These are phyloP conservation scores for Sphaerodactylus townsendi DNA, from an alignment of 2,113 vertebrate genomes.

Conservation along the genomic window DNA sequence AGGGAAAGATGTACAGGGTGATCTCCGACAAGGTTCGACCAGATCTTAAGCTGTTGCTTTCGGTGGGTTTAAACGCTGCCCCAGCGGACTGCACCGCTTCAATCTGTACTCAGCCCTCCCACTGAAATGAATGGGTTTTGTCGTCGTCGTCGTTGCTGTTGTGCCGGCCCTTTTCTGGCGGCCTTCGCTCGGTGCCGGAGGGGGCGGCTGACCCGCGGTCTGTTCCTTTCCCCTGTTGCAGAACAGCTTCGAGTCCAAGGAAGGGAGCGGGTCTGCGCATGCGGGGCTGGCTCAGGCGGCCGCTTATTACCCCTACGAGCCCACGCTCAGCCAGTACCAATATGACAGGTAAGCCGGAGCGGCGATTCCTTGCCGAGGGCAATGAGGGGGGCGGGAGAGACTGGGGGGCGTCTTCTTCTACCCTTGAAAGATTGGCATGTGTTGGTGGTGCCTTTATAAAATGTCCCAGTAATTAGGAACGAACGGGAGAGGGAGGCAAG, in stretches of 20 bases:
- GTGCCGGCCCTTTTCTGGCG: too few relatives aligned
- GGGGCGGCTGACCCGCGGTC: too few relatives aligned
- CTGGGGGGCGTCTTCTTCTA: too few relatives aligned
- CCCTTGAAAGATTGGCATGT: background rate
- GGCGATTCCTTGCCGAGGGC: too few relatives aligned
- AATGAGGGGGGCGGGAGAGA: background rate
- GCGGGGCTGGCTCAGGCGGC: constrained; percentile 89
- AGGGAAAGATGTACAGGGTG: too few relatives aligned
- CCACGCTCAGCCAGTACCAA: constrained; percentile 92
- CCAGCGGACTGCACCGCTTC: too few relatives aligned
- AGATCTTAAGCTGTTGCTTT: too few relatives aligned
- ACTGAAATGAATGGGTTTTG: background rate
- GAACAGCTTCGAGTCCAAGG: constrained; percentile 95
- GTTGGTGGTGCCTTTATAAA: background rate
- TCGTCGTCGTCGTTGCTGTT: too few relatives aligned
- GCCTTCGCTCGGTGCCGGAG: too few relatives aligned
- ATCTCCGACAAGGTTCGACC: too few relatives aligned
- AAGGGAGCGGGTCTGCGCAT: constrained; percentile 88
- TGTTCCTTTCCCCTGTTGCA: constrained; percentile 67
- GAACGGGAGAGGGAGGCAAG: too few relatives aligned
- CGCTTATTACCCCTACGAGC: constrained; percentile 94
- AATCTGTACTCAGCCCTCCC: background rate
- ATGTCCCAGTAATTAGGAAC: background rate
- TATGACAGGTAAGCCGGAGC: constrained; percentile 89
- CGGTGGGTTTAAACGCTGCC: too few relatives aligned